Conservation (phyloP, 2,797 vertebrate genomes). For the Gadopsis bispinosus region DNA sequence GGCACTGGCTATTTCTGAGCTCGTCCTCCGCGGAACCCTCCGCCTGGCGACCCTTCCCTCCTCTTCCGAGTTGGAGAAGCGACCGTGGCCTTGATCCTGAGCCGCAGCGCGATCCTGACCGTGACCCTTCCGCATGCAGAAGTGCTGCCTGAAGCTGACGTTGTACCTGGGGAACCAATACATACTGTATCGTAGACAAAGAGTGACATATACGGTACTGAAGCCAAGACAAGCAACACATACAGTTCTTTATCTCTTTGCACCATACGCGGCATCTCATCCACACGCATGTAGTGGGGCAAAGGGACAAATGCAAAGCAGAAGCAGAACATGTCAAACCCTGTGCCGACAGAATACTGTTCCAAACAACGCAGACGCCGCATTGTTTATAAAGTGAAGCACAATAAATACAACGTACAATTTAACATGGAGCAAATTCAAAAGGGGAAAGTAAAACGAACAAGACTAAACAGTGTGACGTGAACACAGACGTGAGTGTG, state of each 20-base stretch:
- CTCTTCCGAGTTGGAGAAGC: constrained; percentile 81
- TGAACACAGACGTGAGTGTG: not conserved
- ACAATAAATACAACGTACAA: constrained; percentile 31
- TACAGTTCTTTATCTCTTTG: constrained; percentile 65
- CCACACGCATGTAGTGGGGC: constrained; percentile 36
- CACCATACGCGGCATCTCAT: constrained; percentile 18
- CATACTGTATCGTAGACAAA: constrained; percentile 82
- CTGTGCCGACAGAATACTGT: constrained; percentile 19
- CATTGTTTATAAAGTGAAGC: constrained; percentile 63
- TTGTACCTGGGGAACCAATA: constrained; percentile 92
- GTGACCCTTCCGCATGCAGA: constrained; percentile 88
- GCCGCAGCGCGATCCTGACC: constrained; percentile 39
- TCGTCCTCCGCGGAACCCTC: constrained; percentile 92
- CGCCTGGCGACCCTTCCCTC: constrained; percentile 83
- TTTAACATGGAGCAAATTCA: constrained; percentile 31
- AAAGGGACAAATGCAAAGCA: constrained; percentile 73
- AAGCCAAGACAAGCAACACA: constrained; percentile 70
- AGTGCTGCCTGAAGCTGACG: constrained; percentile 94
- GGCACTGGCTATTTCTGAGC: constrained; percentile 92
- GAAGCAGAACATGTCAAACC: constrained; percentile 54
- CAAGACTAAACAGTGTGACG: not conserved
- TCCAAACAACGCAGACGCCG: constrained; percentile 59
- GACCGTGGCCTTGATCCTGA: constrained; percentile 46
- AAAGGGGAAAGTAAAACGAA: not conserved
- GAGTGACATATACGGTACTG: constrained; percentile 74